These are phyloP conservation scores for Parnassius apollo DNA, from an alignment of 2,888 invertebrate genomes.

Conservation along the genomic window DNA sequence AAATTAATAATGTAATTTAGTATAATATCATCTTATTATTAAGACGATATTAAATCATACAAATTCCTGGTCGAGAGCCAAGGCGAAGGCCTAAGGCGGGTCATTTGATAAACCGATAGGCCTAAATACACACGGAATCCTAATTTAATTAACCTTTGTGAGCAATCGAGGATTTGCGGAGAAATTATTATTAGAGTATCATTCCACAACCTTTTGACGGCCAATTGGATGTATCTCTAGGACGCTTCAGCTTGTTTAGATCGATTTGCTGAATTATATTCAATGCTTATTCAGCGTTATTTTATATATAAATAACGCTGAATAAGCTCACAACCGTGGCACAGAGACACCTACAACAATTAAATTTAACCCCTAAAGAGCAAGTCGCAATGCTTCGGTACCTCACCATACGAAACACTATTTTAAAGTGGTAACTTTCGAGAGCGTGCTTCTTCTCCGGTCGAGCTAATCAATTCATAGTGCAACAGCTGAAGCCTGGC, in stretches of 20 bases:
- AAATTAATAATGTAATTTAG: no score
- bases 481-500: no score
- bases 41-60: neutral
- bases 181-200: constrained; percentile 35
- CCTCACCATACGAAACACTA: no score
- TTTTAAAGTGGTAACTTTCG: no score
- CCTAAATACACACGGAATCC: constrained; percentile 51
- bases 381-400: no score
- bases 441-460: no score
- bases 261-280: constrained; percentile 11
- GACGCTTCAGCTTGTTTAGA: constrained; percentile 9
- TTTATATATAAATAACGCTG: no score
- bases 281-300: no score
- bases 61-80: constrained; percentile 6
- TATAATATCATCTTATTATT: neutral
- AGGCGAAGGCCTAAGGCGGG: constrained; percentile 24
- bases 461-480: no score
- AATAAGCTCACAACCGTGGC: no score
- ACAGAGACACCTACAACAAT: no score
- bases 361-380: no score
- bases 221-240: constrained; percentile 17
- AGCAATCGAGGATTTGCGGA: constrained; percentile 44
- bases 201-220: constrained; percentile 28
- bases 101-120: constrained; percentile 42
- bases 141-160: constrained; percentile 49